phyloP scores from a whole-genome alignment of 1,140 invertebrate genomes.

The Cotesia vestalis region DNA sequence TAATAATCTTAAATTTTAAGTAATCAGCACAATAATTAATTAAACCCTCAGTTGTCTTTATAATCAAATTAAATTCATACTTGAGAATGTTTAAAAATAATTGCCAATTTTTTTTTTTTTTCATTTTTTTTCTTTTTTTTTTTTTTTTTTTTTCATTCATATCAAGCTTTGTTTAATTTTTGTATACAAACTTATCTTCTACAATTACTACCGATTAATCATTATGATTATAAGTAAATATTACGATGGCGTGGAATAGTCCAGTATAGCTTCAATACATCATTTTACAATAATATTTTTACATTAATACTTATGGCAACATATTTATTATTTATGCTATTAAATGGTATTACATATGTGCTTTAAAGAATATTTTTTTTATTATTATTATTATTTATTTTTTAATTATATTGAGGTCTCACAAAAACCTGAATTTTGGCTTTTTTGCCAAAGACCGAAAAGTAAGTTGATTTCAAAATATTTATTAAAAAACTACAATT shows the following conservation, averaged over 20 bases:
- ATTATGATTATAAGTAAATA: conserved; percentile 48
- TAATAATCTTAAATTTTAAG: background rate
- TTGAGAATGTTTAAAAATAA: no score
- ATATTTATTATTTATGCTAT: conserved; percentile 15
- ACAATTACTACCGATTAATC: conserved; percentile 47
- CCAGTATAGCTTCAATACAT: conserved; percentile 57
- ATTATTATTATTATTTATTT: conserved; percentile 53
- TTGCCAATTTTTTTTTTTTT: conserved; percentile 25
- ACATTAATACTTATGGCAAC: conserved; percentile 13
- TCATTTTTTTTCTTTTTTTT: conserved; percentile 28
- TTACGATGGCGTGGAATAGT: conserved; percentile 62
- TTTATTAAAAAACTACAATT: conserved; percentile 13
- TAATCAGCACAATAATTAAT: no score
- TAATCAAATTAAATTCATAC: no score
- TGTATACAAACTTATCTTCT: conserved; percentile 65
- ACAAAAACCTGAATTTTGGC: conserved; percentile 61
- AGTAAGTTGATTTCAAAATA: conserved; percentile 14
- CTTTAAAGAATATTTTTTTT: conserved; percentile 26
- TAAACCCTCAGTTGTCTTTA: no score
- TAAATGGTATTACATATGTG: conserved; percentile 27
- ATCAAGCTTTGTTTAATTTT: conserved; percentile 45
- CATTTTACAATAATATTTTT: conserved; percentile 48
- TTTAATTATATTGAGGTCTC: conserved; percentile 60
- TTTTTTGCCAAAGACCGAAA: conserved; percentile 32
- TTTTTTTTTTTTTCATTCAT: conserved; percentile 25